Conservation (phyloP, 2,113 vertebrate species). For the Zootoca vivipara region DNA sequence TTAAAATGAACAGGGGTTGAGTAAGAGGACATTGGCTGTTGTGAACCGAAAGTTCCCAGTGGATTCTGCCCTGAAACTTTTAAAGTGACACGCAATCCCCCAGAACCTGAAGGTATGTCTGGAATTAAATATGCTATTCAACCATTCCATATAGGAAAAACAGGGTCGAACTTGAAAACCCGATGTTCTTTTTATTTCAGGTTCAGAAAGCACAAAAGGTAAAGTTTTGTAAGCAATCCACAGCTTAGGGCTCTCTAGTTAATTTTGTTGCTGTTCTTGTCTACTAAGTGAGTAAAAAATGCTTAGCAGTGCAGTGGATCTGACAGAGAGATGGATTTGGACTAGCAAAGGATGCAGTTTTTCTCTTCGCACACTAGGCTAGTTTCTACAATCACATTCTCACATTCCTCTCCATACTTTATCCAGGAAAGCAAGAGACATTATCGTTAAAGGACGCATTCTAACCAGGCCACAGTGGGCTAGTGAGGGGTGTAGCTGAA, state of each 20-base stretch:
- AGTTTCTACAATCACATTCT: too few relatives aligned
- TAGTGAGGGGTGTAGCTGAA: too few relatives aligned
- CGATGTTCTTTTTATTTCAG: neutral
- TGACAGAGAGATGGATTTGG: neutral
- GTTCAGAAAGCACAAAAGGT: neutral
- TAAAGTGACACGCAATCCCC: constrained; percentile 50
- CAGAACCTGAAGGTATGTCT: constrained; percentile 11
- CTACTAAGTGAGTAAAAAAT: neutral
- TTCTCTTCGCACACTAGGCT: too few relatives aligned
- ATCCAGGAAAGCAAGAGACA: too few relatives aligned
- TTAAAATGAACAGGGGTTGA: neutral
- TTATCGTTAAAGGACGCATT: too few relatives aligned
- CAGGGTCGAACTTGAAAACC: neutral
- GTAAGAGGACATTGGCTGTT: neutral
- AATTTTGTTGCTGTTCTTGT: neutral
- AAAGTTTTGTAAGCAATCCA: neutral
- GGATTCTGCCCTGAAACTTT: constrained; percentile 15
- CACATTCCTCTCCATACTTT: too few relatives aligned
- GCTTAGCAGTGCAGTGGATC: too few relatives aligned
- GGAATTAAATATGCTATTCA: too few relatives aligned
- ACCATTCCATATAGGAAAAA: too few relatives aligned
- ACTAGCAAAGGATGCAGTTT: neutral
- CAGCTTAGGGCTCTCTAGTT: neutral
- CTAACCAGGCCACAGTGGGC: too few relatives aligned
- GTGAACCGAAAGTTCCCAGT: neutral